A percentile compares a stretch with the other conserved stretches of the same genome.
Evolutionary conservation across 2,888 invertebrate genomes (phyloP).

Genomic region (Heliconius cydno): DNA sequence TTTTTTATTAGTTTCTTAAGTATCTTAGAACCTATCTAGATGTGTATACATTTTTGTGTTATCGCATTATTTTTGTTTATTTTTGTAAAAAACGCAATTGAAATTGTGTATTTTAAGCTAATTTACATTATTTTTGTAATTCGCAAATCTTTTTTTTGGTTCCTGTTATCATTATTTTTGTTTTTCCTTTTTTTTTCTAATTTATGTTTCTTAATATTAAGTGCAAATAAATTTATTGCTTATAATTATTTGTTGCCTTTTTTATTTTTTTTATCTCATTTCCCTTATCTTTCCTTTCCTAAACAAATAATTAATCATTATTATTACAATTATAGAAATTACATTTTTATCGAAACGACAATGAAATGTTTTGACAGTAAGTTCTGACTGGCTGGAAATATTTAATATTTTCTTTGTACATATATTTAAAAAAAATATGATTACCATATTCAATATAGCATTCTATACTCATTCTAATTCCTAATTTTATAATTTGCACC

Average conservation of each 20-base stretch:
- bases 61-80: slow-evolving; percentile 61
- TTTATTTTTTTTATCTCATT: slow-evolving; percentile 54
- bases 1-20: slow-evolving; percentile 32
- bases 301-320: not conserved
- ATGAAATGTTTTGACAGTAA: too few relatives aligned
- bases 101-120: slow-evolving; percentile 54
- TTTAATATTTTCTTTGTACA: not conserved
- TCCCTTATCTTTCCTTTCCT: not conserved
- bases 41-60: slow-evolving; percentile 57
- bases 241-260: slow-evolving; percentile 67
- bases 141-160: slow-evolving; percentile 63
- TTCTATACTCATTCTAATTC: too few relatives aligned
- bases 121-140: slow-evolving; percentile 60
- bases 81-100: slow-evolving; percentile 55
- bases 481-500: too few relatives aligned
- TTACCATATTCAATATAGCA: too few relatives aligned
- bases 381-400: too few relatives aligned
- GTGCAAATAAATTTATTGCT: slow-evolving; percentile 82
- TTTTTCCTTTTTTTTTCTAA: slow-evolving; percentile 67
- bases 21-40: slow-evolving; percentile 43
- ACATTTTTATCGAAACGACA: too few relatives aligned
- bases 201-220: slow-evolving; percentile 74
- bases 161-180: slow-evolving; percentile 83
- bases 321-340: too few relatives aligned
- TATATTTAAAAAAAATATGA: too few relatives aligned